Base-by-base conservation (phyloP, 2,797 vertebrate genomes). In the Mycteria americana region DNA sequence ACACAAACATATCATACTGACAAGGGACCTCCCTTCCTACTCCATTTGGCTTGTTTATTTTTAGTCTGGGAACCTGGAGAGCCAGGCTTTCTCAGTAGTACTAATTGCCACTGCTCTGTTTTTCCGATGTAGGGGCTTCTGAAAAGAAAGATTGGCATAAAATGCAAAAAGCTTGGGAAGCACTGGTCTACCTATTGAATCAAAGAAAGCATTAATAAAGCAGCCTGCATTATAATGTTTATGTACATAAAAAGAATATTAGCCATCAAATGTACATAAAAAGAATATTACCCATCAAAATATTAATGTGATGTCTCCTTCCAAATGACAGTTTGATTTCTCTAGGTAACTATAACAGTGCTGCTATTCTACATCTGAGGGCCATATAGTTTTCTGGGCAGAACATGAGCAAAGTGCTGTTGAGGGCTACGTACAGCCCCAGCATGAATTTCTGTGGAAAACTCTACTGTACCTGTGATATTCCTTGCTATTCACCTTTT, bases 11-110 rank as follows among this genome's bases (percentile, higher is more conserved):
- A 39, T 56, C 18, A 19, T 31, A 67, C 22, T 85, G 70, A 73
- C 54, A 56, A 69, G 45, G 51, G 46, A 88, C 25, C 27, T 86
- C 50, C 43, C 51, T 92, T 96, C 79, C 83, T 82, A 86, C 85
- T 95, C 35, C 56, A 0, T 31, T 46, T 33, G 51, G 11, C 22
- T 82, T 76, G 77, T 84, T 95, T 96, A 92, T 95, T 93, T 96
- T 96, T 85, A 92, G 94, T 69, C 77, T 88, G 94, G 83, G 89
- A 96, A 89, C 57, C 76, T 93, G 80, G 35, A 88, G 11, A 72
- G 25, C 12, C 28, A 28, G 51, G 51, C 54, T 89, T 96, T 95
- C 94, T 88, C 76, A 85, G 89, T 39, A 62, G 22, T 48, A 76
- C 63, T 75, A 48, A 84, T 56, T 88, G 65, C 35, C 54, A 65